Base-by-base conservation (phyloP, 2,113 vertebrate genomes). In the Megatriorchis doriae region DNA sequence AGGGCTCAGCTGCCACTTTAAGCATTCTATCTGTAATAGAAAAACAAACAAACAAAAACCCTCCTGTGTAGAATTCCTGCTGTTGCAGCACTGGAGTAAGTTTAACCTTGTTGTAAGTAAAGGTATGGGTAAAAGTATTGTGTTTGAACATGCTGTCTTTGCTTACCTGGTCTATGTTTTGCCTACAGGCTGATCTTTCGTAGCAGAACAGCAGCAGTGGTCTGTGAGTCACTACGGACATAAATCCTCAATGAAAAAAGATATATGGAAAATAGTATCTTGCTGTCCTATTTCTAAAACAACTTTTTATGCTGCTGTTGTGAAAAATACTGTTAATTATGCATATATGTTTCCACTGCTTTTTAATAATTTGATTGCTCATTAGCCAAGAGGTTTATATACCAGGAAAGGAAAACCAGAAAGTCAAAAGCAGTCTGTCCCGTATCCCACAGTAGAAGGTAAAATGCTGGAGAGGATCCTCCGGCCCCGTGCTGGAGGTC, bases 81-180 rank as follows among this genome's bases (percentile, higher is more conserved):
- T 81, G 38, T 55, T 17, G 19, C 40, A 72, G 70, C 66, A 47
- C 48, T 88, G 19, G 43, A 65, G 10, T 47, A 32, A 74, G 52
- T 71, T 91, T 71, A 74, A 17, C 26, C 17, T 62, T 84, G 93
- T 38, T 66, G 27, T 78, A 81, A 61, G 74, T n/a, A 87, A 81
- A 84, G 17, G 6, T 23, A 8, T 18, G 27, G 61, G 26, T 84
- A 53, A 8, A 91, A 75, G 45, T 79, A 70, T 42, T 87, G 66
- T 94, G 95, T 96, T 75, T 75, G 78, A 79, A 95, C 94, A 72
- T 13, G 88, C 52, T 71, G 66, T 15, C 59, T 74, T 89, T 81
- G 38, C 61, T 94, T 78, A 71, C 42, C 47, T 81, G 61, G 45
- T 29, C 52, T 87, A 0, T 74, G 43, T 88, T 94, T 93, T 93